These are phyloP conservation scores for Antennarius maculatus DNA, from an alignment of 2,797 vertebrate genomes.

Conservation along the genomic window DNA sequence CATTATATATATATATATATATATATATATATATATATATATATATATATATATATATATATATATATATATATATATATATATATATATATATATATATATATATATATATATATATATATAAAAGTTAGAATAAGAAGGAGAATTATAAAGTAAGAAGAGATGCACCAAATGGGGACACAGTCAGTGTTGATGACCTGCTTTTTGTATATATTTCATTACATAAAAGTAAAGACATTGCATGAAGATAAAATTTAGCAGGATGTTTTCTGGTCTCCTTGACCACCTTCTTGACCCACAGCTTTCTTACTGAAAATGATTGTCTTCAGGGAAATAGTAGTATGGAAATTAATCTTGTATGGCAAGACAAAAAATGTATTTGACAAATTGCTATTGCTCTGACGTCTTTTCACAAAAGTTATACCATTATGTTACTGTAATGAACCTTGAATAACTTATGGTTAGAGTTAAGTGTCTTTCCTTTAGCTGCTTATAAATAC, in stretches of 20 bases:
- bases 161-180: constrained; percentile 23
- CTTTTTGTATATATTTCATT: constrained; percentile 25
- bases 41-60: too few relatives aligned
- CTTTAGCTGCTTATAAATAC: constrained; percentile 71
- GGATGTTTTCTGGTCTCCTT: constrained; percentile 49
- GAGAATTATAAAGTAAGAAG: neutral
- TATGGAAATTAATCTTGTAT: constrained; percentile 83
- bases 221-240: constrained; percentile 28
- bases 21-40: too few relatives aligned
- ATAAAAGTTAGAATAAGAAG: neutral
- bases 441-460: constrained; percentile 70
- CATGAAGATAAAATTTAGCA: constrained; percentile 2
- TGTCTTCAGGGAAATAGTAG: constrained; percentile 79
- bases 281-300: constrained; percentile 75
- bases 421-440: constrained; percentile 79
- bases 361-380: constrained; percentile 76
- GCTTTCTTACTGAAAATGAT: constrained; percentile 74
- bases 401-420: constrained; percentile 72
- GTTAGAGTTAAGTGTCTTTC: constrained; percentile 70
- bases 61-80: too few relatives aligned
- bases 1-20: too few relatives aligned
- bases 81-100: too few relatives aligned
- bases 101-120: too few relatives aligned
- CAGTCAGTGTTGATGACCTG: constrained; percentile 24
- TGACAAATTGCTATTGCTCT: constrained; percentile 83